A percentile compares a stretch with the other conserved stretches of the same genome.
Conservation (phyloP, 2,888 invertebrate genomes). For the Zygogramma bicolorata region DNA sequence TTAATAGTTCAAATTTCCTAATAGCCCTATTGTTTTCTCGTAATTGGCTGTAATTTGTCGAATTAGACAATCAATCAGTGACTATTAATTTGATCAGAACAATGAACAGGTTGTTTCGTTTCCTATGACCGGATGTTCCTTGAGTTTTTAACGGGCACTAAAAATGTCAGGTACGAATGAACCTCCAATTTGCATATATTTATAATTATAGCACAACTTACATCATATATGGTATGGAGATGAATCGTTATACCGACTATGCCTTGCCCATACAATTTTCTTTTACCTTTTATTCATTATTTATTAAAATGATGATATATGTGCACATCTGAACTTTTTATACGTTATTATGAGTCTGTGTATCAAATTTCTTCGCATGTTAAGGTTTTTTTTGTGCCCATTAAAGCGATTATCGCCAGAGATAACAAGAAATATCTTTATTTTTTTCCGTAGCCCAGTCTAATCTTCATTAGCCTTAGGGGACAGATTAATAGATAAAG, state of each 20-base stretch:
- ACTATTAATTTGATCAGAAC: slow-evolving; percentile 41
- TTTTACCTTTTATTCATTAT: slow-evolving; percentile 38
- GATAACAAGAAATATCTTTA: slow-evolving; percentile 37
- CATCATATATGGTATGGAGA: slow-evolving; percentile 47
- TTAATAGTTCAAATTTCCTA: slow-evolving; percentile 37
- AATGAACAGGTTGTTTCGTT: slow-evolving; percentile 42
- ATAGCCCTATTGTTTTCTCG: slow-evolving; percentile 45
- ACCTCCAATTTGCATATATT: slow-evolving; percentile 49
- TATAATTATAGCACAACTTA: slow-evolving; percentile 47
- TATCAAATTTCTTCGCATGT: slow-evolving; percentile 40
- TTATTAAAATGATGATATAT: slow-evolving; percentile 38
- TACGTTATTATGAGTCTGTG: slow-evolving; percentile 29
- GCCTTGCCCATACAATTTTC: slow-evolving; percentile 39
- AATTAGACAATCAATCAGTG: slow-evolving; percentile 46
- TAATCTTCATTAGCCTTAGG: slow-evolving; percentile 26
- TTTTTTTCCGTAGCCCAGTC: slow-evolving; percentile 29
- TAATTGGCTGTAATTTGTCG: slow-evolving; percentile 44
- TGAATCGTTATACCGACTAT: slow-evolving; percentile 37
- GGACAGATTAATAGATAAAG: slow-evolving; percentile 38
- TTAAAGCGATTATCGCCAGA: slow-evolving; percentile 34
- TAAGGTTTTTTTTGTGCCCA: slow-evolving; percentile 35
- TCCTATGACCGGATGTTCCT: slow-evolving; percentile 39
- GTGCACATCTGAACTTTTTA: slow-evolving; percentile 21
- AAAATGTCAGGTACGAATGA: slow-evolving; percentile 32
- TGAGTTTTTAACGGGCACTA: slow-evolving; percentile 31